Conservation (phyloP, 2,888 invertebrate genomes). For the Oscheius sp. region DNA sequence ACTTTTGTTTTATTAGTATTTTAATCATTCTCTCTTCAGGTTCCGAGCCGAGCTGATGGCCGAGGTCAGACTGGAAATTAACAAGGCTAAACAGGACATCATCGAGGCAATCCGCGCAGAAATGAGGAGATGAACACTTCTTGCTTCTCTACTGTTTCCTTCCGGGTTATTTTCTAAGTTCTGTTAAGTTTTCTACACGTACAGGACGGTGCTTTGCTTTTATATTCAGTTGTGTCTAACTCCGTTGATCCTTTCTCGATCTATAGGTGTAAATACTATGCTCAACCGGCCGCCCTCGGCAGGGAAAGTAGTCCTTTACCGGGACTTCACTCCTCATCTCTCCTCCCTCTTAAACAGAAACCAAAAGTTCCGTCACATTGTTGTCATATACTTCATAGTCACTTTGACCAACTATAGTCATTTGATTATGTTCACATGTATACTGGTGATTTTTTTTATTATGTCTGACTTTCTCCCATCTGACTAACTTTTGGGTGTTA, state of each 20-base stretch:
- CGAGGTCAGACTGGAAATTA: slow-evolving; percentile 56
- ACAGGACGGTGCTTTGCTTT: slow-evolving; percentile 35
- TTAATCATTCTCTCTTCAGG: slow-evolving; percentile 27
- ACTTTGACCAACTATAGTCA: slow-evolving; percentile 25
- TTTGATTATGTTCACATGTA: slow-evolving; percentile 27
- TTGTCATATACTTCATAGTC: slow-evolving; percentile 32
- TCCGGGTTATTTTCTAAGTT: slow-evolving; percentile 20
- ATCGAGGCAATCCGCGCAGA: slow-evolving; percentile 46
- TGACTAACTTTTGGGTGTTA: not conserved
- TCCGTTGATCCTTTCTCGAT: slow-evolving; percentile 27
- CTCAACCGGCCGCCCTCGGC: slow-evolving; percentile 20
- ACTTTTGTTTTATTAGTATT: not conserved
- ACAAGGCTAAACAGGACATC: slow-evolving; percentile 55
- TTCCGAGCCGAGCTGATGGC: slow-evolving; percentile 56
- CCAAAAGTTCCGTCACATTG: slow-evolving; percentile 28
- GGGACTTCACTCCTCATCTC: not conserved
- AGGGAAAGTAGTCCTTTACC: not conserved
- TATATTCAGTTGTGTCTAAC: slow-evolving; percentile 22
- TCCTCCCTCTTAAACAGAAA: slow-evolving; percentile 6
- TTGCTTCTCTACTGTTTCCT: not conserved
- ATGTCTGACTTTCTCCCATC: not conserved
- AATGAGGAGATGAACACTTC: slow-evolving; percentile 32
- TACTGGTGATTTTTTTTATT: slow-evolving; percentile 24
- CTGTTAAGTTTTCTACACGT: slow-evolving; percentile 16
- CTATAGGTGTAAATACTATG: slow-evolving; percentile 30